Base-by-base conservation (phyloP, 2,888 invertebrate genomes). In the Drosophila picticornis region DNA sequence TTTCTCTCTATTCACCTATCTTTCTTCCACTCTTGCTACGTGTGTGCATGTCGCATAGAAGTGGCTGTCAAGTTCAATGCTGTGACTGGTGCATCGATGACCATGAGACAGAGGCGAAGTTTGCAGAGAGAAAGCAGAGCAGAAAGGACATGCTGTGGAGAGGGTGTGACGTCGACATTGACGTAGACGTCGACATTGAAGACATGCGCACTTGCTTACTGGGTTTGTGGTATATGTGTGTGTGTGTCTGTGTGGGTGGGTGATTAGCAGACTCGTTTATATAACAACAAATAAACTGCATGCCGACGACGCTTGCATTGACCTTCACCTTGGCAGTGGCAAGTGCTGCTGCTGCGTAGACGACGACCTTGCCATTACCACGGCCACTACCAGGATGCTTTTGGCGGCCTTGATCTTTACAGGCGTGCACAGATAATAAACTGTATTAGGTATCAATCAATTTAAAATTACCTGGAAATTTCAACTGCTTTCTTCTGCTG, bases 311-410 rank as follows among this genome's bases (percentile, higher is more conserved):
- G 76, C 72, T 69, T 78, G 78, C 88, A 83, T 67, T 78, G 90
- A 87, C 86, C 86, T 87, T 90, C 88, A 90, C 90, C 86, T 87
- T 87, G 86, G 72, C 90, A 86, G 48, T 84, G 85, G 72, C 61
- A 70, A 46, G 46, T 43, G 56, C 66, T 63, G 51, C 40, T 40
- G 55, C 48, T 57, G 29, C 56, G 50, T 60, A 48, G 25, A 48
- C 38, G 27, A 40, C 59, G 81, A 59, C 78, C 81, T 80, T 79
- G 80, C 48, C 51, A 51, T 36, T 32, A 50, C 29, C 58, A 64
- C 27, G 55, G 62, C 55, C 65, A 22, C 32, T 22, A 31, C 29
- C n/a, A 61, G 69, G 72, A 71, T 50, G 59, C 34, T 31, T 16
- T 51, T 69, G 60, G 61, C 83, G 60, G 61, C 83, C 83, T 87